phyloP scores from a whole-genome alignment of 2,797 vertebrate species.

The Acanthopagrus latus region DNA sequence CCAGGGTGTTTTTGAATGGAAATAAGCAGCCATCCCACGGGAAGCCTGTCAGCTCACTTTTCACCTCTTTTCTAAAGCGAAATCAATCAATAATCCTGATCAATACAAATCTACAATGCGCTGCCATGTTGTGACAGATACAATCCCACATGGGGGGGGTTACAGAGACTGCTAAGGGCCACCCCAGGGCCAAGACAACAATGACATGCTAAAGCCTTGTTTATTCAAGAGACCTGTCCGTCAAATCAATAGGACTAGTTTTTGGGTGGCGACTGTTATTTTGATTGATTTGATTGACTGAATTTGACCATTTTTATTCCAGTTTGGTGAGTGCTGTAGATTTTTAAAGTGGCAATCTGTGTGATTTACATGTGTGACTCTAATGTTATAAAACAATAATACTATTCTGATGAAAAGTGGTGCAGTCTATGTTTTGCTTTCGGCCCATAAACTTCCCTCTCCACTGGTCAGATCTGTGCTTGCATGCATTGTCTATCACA shows the following conservation, averaged over 20 bases:
- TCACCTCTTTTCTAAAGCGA: constrained; percentile 57
- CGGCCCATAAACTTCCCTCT: not conserved
- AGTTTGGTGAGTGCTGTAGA: too few species aligned
- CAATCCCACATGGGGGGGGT: constrained; percentile 49
- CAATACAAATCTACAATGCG: constrained; percentile 66
- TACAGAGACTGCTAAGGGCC: constrained; percentile 13
- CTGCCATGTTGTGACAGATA: constrained; percentile 68
- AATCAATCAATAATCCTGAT: constrained; percentile 69
- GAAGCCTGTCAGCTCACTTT: constrained; percentile 69
- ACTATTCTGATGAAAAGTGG: not conserved
- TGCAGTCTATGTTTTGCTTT: not conserved
- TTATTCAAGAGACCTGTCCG: not conserved
- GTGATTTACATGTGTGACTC: not conserved
- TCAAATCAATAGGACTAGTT: not conserved
- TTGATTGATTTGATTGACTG: not conserved
- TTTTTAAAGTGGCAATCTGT: not conserved
- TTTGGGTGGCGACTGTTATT: not conserved
- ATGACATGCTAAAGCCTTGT: constrained; percentile 2
- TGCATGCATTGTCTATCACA: not conserved
- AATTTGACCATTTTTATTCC: not conserved
- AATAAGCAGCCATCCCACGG: constrained; percentile 41
- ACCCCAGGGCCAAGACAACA: constrained; percentile 21
- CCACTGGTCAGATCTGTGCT: too few species aligned
- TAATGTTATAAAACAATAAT: not conserved
- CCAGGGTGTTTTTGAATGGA: not conserved